Conservation (phyloP, 2,113 vertebrate genomes). For the Hirundichthys speculiger region DNA sequence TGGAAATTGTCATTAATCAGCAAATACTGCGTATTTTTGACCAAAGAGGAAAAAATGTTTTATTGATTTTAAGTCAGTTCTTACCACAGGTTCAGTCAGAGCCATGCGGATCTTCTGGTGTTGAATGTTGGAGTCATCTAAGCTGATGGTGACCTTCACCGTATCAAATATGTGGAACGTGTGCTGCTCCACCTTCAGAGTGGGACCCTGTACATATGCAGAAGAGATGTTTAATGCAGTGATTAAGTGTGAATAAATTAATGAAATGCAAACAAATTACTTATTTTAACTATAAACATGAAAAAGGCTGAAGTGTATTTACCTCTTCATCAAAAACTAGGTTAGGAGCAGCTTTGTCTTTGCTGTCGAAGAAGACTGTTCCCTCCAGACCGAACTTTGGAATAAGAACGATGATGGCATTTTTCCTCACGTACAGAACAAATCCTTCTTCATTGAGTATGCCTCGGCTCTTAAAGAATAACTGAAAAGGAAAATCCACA, state of each 20-base stretch:
- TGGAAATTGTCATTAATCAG: background rate
- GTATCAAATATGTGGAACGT: conserved; percentile 90
- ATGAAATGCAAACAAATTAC: background rate
- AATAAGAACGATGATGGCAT: conserved; percentile 95
- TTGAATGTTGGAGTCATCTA: conserved; percentile 95
- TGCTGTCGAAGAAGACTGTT: conserved; percentile 94
- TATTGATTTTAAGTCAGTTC: conserved; percentile 20
- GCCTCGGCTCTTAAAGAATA: conserved; percentile 95
- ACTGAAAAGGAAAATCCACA: conserved; percentile 76
- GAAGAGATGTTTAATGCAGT: background rate
- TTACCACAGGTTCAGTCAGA: conserved; percentile 92
- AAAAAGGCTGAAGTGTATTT: conserved; percentile 10
- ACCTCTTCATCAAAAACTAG: conserved; percentile 91
- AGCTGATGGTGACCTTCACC: conserved; percentile 91
- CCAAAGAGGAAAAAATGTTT: background rate
- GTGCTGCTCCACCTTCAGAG: conserved; percentile 88
- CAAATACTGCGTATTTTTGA: background rate
- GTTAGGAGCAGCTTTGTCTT: conserved; percentile 82
- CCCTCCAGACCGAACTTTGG: conserved; percentile 97
- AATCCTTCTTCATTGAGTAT: conserved; percentile 94
- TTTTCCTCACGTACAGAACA: conserved; percentile 95
- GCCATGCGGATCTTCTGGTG: conserved; percentile 98
- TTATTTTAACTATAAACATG: background rate
- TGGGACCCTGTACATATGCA: conserved; percentile 79
- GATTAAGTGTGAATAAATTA: background rate